Percentiles rank a stretch among this genome's conserved stretches.
phyloP scores from a whole-genome alignment of 1,140 invertebrate genomes.

The Bombus sylvicola region DNA sequence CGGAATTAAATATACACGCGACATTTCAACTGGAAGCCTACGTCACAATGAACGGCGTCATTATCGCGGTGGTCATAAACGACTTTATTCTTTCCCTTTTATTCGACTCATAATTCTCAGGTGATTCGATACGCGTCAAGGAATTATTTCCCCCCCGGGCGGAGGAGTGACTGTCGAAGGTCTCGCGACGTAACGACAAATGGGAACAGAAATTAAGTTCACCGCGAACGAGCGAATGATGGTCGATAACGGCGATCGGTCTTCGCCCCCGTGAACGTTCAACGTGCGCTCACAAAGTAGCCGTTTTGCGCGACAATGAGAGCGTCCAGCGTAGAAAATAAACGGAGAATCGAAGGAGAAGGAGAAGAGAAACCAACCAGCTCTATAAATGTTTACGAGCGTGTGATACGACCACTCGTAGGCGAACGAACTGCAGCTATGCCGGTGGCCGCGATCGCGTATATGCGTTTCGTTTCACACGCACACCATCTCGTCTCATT shows the following conservation, averaged over 20 bases:
- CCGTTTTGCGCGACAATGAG: not conserved
- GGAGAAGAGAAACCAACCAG: constrained; percentile 7
- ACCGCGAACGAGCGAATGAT: too few relatives aligned
- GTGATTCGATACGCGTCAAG: not conserved
- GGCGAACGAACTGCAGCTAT: constrained; percentile 13
- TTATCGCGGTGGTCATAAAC: too few relatives aligned
- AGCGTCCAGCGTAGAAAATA: not conserved
- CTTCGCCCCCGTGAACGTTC: not conserved
- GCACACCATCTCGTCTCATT: not conserved
- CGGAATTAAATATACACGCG: too few relatives aligned
- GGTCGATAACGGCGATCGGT: not conserved
- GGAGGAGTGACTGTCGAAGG: too few relatives aligned
- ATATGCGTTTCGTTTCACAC: not conserved
- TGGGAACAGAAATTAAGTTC: not conserved
- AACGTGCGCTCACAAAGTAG: not conserved
- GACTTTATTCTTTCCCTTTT: too few relatives aligned
- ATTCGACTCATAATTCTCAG: too few relatives aligned
- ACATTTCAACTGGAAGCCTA: too few relatives aligned
- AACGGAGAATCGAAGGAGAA: not conserved
- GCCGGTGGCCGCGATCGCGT: not conserved
- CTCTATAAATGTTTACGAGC: constrained; percentile 34
- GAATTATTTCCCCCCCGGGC: not conserved
- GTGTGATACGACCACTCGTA: constrained; percentile 4
- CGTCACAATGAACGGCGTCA: too few relatives aligned
- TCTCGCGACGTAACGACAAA: not conserved